phyloP scores from a whole-genome alignment of 2,113 vertebrate species.

The Sturnira hondurensis region DNA sequence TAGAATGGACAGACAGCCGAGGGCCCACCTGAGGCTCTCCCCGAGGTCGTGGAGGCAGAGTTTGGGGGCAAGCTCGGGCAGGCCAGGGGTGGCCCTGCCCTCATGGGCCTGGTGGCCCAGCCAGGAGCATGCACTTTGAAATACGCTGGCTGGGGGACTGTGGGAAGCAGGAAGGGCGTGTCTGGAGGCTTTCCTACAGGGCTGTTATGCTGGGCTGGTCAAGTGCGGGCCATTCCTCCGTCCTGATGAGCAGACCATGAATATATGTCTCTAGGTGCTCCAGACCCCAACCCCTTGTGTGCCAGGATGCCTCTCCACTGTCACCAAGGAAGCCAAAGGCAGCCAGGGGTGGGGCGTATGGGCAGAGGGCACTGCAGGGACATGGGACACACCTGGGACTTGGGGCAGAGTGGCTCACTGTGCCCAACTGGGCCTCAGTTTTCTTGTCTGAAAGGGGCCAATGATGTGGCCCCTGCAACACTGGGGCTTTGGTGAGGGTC shows the following conservation, averaged over 20 bases:
- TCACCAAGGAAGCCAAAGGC: conserved; percentile 7
- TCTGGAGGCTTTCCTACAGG: no score
- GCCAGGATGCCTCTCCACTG: no score
- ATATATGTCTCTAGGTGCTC: rapidly evolving
- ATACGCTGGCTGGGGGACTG: not conserved
- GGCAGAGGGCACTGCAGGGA: no score
- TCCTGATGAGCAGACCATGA: not conserved
- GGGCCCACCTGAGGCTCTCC: rapidly evolving
- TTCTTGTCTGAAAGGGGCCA: not conserved
- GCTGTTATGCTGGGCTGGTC: not conserved
- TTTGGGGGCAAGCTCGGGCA: rapidly evolving
- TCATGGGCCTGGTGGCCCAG: rapidly evolving
- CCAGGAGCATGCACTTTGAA: not conserved
- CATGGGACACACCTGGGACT: not conserved
- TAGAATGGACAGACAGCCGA: not conserved
- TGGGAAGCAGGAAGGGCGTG: not conserved
- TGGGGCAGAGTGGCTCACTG: not conserved
- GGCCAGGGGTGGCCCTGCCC: rapidly evolving
- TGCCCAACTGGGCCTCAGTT: not conserved
- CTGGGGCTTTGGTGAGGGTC: no score
- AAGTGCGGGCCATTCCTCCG: not conserved
- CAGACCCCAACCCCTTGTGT: no score
- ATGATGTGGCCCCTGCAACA: not conserved
- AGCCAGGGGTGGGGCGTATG: rapidly evolving
- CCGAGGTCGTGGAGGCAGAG: rapidly evolving